Base-by-base conservation (phyloP, 2,797 vertebrate species). In the Lycodopsis pacificus region DNA sequence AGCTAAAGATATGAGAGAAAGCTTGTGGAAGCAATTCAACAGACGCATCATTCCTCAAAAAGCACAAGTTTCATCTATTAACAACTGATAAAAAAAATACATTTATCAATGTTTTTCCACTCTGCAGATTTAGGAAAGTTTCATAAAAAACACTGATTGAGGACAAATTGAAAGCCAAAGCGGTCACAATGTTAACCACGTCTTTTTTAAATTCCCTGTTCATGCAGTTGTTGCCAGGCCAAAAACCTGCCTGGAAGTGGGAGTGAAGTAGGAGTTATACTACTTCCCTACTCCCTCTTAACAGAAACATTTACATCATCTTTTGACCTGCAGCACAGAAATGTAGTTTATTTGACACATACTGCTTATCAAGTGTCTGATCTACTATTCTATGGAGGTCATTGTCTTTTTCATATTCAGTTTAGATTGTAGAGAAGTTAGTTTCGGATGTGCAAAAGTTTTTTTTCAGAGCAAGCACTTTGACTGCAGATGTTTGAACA, bases 1-100 rank as follows among this genome's bases (percentile, higher is more conserved):
- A 83, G 90, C 89, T 59, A 87, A 85, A 86, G 90, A 94, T 53
- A 86, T 95, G 17, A 92, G 80, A 77, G 63, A 90, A 9, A 83
- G 86, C 38, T 80, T 94, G n/a, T 30, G n/a, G 4, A 90, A 67
- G 51, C 68, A 13, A 7, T 71, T 94, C 2, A 38, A 20, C 19
- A 82, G 1, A 64, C 4, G 0, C 3, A n/a, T 0, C 0, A 0
- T 34, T 34, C 5, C 34, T 48, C 9, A 10, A 42, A 80, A 83
- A 49, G 14, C 22, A 25, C 8, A 85, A 19, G 44, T 84, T 70
- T 79, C 38, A 34, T 14, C 49, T 46, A 27, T 69, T 48, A n/a
- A 7, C 44, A 32, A 58, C 7, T 79, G 25, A 81, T 27, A 11
- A 44, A 32, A 32, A 12, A 5, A 44, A 38, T 38, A 1, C 14